Base-by-base conservation (phyloP, 2,797 vertebrate genomes). In the Novumbra hubbsi region DNA sequence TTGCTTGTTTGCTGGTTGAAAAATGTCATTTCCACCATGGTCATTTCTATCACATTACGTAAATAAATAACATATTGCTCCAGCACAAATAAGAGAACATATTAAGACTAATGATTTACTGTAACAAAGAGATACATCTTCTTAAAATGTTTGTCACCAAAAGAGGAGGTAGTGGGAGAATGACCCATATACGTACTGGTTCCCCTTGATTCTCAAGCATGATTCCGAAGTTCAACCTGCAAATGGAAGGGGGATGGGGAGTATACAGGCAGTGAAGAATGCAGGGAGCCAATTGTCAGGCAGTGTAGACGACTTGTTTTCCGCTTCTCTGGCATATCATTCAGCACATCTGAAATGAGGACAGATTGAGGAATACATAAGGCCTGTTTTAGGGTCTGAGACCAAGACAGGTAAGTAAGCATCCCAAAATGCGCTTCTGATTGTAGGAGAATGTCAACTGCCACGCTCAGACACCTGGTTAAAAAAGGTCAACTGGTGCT, bases 181-280 rank as follows among this genome's bases (percentile, higher is more conserved):
- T n/a, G n/a, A n/a, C n/a, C n/a, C n/a, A 24, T 57, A 2, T n/a
- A 8, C n/a, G 9, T n/a, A 57, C 11, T 5, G n/a, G 6, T n/a
- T 11, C 7, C 21, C n/a, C 8, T 19, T 57, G 52, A 57, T n/a
- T 17, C n/a, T 19, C 52, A 15, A 27, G 30, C 50, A 12, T 60
- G 24, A 68, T 15, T 74, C 65, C 73, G 68, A 74, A 74, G 52
- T 74, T 34, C 73, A 74, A 7, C 15, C 12, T 38, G 49, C 28
- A 65, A 55, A 30, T 17, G 15, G 50, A 60, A 32, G 16, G n/a
- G 17, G 21, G 41, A 21, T 38, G 38, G 67, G 55, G 55, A 28
- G 30, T 15, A 34, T 14, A 14, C 7, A 7, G 27, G 55, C 19
- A 3, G 14, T 64, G 24, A 19, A n/a, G 62, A 17, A 8, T 16